Conservation (phyloP, 2,888 invertebrate species). For the Conomelus anceps region DNA sequence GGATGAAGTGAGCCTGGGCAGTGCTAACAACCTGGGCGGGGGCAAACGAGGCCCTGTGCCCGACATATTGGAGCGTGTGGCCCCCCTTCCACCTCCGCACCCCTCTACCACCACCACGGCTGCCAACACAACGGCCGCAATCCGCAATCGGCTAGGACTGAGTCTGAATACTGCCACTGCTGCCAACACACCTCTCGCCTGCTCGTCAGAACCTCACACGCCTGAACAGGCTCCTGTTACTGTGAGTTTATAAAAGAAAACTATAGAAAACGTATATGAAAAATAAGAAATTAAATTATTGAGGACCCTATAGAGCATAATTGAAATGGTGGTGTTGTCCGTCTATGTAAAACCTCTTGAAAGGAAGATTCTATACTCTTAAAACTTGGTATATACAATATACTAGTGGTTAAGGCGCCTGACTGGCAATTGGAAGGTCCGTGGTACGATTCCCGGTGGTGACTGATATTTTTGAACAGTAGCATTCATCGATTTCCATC, state of each 20-base stretch:
- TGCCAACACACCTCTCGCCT: constrained; percentile 30
- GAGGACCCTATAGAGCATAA: no score
- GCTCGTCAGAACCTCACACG: constrained; percentile 30
- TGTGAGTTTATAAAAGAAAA: not conserved
- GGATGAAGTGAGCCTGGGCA: constrained; percentile 28
- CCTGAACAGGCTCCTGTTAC: constrained; percentile 40
- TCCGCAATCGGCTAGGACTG: constrained; percentile 32
- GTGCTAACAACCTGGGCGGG: not conserved
- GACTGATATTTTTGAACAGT: no score
- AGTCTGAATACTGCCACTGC: constrained; percentile 29
- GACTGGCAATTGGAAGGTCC: no score
- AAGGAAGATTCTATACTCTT: no score
- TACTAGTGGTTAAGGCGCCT: no score
- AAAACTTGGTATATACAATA: no score
- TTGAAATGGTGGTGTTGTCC: no score
- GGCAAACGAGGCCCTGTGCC: constrained; percentile 26
- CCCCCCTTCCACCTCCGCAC: constrained; percentile 12
- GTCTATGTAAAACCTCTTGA: no score
- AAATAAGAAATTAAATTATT: no score
- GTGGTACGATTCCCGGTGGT: no score
- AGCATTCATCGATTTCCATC: no score
- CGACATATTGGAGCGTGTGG: constrained; percentile 34
- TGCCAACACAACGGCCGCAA: constrained; percentile 29
- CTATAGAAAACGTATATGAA: no score
- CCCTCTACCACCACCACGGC: constrained; percentile 23